phyloP scores from a whole-genome alignment of 92 coral and sea anemone species.

The Blastomussa wellsi region DNA sequence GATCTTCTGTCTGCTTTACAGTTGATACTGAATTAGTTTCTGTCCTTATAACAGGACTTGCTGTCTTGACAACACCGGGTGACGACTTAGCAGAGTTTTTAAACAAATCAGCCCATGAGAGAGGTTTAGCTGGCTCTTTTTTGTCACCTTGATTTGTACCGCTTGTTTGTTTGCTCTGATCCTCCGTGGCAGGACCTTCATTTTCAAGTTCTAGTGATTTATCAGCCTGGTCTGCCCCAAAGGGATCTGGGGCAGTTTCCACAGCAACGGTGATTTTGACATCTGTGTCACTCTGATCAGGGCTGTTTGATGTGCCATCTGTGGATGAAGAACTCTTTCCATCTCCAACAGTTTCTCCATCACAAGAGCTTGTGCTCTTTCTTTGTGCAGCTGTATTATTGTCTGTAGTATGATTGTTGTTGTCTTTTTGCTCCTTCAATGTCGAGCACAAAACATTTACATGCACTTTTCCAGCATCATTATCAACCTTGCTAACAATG shows the following conservation, averaged over 20 bases:
- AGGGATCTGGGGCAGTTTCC: background rate
- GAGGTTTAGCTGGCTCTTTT: conserved; percentile 34
- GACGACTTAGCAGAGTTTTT: conserved; percentile 61
- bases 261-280: background rate
- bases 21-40: conserved; percentile 3
- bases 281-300: conserved; percentile 69
- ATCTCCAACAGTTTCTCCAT: conserved; percentile 22
- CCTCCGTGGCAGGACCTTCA: background rate
- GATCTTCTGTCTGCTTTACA: conserved; percentile 58
- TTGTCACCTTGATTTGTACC: background rate
- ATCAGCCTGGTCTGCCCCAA: background rate
- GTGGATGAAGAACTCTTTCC: conserved; percentile 37
- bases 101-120: conserved; percentile 92
- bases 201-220: background rate
- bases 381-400: conserved; percentile 17
- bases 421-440: conserved; percentile 4
- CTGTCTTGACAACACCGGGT: conserved; percentile 46
- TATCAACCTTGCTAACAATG: conserved; percentile 14
- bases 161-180: background rate
- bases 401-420: background rate
- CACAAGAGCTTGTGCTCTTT: conserved; percentile 35
- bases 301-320: conserved; percentile 68
- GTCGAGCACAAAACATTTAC: conserved; percentile 4
- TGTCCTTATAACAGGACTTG: conserved; percentile 22
- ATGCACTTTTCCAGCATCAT: conserved; percentile 11